A percentile compares a stretch with the other conserved stretches of the same genome.
These are phyloP conservation scores for Macrotis lagotis DNA, from an alignment of 2,113 vertebrate species.

Conservation along the genomic window DNA sequence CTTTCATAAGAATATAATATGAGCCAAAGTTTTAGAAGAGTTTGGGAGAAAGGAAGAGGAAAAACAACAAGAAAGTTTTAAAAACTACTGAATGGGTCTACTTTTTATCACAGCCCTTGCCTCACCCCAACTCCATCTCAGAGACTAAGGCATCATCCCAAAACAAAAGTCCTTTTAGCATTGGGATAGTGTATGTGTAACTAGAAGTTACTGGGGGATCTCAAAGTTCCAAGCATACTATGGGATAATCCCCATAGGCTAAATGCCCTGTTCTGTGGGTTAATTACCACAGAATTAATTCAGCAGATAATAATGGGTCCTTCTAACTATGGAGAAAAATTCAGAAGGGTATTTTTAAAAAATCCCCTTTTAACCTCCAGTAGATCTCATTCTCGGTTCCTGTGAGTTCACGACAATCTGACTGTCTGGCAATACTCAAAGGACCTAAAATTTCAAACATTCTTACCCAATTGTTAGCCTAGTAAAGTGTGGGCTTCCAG, in stretches of 20 bases:
- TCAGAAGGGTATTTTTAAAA: neutral
- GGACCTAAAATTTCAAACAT: neutral
- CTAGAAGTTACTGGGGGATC: neutral
- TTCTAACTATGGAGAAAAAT: neutral
- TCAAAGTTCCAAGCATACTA: neutral
- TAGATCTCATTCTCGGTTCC: neutral
- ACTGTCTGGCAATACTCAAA: neutral
- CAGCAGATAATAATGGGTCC: neutral
- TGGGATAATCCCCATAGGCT: neutral
- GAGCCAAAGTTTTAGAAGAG: neutral
- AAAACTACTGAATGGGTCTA: neutral
- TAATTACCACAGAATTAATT: no score
- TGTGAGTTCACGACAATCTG: neutral
- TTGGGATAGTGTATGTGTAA: neutral
- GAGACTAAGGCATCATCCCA: neutral
- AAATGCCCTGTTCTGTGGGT: no score
- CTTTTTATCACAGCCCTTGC: neutral
- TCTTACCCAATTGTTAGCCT: no score
- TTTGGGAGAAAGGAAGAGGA: neutral
- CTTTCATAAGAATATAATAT: neutral
- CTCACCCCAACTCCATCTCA: neutral
- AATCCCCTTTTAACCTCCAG: neutral
- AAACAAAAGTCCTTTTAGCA: neutral
- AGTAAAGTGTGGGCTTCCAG: no score
- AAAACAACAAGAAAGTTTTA: neutral